A percentile compares a stretch with the other conserved stretches of the same genome.
Evolutionary conservation across 2,113 vertebrate genomes (phyloP).

Genomic region (Myrmecophaga tridactyla): DNA sequence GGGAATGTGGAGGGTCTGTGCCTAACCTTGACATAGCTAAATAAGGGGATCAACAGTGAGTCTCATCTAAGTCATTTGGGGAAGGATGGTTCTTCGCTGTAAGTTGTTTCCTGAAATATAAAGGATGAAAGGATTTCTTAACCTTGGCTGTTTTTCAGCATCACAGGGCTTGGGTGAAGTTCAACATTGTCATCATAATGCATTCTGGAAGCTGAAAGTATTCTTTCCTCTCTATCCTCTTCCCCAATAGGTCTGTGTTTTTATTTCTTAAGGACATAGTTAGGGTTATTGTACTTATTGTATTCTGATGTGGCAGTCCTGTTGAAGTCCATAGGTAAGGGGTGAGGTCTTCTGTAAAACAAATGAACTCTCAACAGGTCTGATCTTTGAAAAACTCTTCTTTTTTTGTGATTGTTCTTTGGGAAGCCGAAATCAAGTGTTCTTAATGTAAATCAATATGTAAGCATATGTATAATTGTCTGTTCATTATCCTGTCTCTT

Average conservation of each 20-base stretch:
- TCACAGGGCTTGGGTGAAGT: no score
- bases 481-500: neutral
- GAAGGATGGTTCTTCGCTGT: no score
- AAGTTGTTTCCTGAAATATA: no score
- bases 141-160: no score
- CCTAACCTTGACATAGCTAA: no score
- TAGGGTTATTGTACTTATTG: neutral
- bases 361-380: neutral
- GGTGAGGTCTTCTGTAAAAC: neutral
- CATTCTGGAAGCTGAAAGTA: neutral
- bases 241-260: neutral
- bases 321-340: neutral
- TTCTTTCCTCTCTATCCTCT: neutral
- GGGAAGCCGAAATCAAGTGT: neutral
- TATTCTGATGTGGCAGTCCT: neutral
- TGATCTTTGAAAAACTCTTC: neutral
- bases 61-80: no score
- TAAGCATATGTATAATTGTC: neutral
- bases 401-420: neutral
- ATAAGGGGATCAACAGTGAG: no score
- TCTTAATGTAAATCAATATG: constrained; percentile 16
- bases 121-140: no score
- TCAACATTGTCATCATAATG: neutral
- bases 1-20: no score
- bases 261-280: neutral